Evolutionary conservation across 2,797 vertebrate species (phyloP).

Genomic region (Thripadectes ignobilis): DNA sequence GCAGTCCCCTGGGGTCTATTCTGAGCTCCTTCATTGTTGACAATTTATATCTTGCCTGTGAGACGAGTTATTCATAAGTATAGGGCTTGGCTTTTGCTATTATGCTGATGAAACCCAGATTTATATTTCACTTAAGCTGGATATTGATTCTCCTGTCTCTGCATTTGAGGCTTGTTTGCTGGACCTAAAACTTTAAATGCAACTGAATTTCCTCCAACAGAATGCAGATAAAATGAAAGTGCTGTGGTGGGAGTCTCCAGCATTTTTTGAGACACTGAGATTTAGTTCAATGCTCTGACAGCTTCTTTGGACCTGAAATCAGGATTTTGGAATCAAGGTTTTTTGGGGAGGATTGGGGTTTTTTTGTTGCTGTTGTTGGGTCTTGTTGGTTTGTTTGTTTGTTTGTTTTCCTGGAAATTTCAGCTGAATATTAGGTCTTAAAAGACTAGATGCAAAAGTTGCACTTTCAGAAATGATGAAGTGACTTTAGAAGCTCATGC

Average conservation of each 20-base stretch:
- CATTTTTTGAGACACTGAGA: background rate
- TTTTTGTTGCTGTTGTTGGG: background rate
- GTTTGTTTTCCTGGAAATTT: background rate
- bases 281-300: conserved; percentile 9
- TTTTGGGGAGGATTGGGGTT: background rate
- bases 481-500: background rate
- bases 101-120: conserved; percentile 59
- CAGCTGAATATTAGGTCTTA: background rate
- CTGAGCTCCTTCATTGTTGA: conserved; percentile 22
- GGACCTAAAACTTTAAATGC: conserved; percentile 60
- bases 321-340: background rate
- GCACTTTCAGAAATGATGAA: background rate
- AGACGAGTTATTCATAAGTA: conserved; percentile 55
- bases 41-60: conserved; percentile 37
- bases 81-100: conserved; percentile 48
- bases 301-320: conserved; percentile 1
- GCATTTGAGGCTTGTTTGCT: conserved; percentile 48
- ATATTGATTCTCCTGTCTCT: conserved; percentile 64
- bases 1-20: background rate
- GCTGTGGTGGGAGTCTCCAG: background rate
- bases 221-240: conserved; percentile 42
- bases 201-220: conserved; percentile 52
- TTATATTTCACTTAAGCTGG: conserved; percentile 66
- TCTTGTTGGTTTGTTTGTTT: background rate
- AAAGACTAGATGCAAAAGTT: background rate